phyloP scores from a whole-genome alignment of 2,113 vertebrate genomes.

The Pedetes capensis region DNA sequence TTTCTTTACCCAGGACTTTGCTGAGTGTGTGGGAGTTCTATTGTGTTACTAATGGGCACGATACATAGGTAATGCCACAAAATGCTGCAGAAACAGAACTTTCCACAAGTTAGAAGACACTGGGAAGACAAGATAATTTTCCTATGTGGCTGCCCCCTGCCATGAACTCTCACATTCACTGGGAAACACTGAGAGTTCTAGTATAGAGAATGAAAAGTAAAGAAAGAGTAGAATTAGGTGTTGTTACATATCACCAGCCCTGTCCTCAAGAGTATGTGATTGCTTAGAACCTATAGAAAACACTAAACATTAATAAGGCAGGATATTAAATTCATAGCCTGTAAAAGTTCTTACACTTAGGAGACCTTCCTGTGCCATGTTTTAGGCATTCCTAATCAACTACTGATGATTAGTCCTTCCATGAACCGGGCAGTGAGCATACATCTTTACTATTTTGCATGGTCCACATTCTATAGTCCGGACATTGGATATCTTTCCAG shows the following conservation, averaged over 20 bases:
- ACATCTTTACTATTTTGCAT: background rate
- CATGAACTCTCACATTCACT: background rate
- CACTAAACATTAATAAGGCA: background rate
- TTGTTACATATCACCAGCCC: background rate
- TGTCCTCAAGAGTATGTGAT: background rate
- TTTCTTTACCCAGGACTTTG: background rate
- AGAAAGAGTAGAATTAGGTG: background rate
- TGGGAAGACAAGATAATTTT: background rate
- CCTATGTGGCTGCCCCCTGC: background rate
- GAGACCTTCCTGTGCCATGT: too few relatives aligned
- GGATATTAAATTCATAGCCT: background rate
- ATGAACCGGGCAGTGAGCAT: background rate
- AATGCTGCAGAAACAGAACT: background rate
- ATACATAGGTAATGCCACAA: background rate
- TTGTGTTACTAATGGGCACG: background rate
- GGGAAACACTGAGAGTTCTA: background rate
- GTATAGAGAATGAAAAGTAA: background rate
- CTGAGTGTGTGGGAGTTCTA: background rate
- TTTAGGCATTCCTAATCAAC: background rate
- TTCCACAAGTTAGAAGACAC: background rate
- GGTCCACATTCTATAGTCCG: background rate
- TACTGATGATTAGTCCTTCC: background rate
- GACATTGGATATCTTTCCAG: background rate
- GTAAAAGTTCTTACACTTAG: background rate
- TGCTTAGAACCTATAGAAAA: background rate